Evolutionary conservation across 1,140 invertebrate genomes (phyloP), one percentile per base, ranked within the genome.

Genomic region (Scylla paramamosain): DNA sequence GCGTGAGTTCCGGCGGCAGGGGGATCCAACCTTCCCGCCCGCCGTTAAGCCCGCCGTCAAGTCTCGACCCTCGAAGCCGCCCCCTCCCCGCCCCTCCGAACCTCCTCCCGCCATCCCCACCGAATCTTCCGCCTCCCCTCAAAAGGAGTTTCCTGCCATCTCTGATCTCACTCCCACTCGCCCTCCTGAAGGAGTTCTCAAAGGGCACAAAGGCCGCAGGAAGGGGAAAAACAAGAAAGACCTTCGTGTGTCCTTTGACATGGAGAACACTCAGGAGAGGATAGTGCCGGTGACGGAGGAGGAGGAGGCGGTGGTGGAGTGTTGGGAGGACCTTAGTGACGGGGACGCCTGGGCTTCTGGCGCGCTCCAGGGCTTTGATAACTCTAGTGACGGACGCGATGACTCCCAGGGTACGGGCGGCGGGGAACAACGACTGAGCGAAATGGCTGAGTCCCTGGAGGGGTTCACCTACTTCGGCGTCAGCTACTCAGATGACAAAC

Each of bases 261-360:
- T 93, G 29, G 87, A 90, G 29, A 95, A 89, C 39, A 77, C 88
- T 8, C 16, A 29, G 52, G 84, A 67, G 91, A 67, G 46, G 25
- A 45, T 77, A 14, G 87, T 83, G 28, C 48, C 31, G 8, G 20
- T 45, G 59, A 20, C 25, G 14, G 39, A 77, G 31, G 83, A 94
- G 67, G 88, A 94, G 28, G 94, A 95, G 25, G 83, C 59, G 28
- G 94, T 95, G 91, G 82, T 92, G 6, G 94, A 95, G 16, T 88
- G 91, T n/a, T 95, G 94, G 94, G 94, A 95, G 46, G 94, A 95
- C 52, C 52, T 95, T 12, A 93, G 94, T 77, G 94, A 95, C 45
- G 83, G 77, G 28, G 93, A 91, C 7, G 67, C 25, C 8, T 29
- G 67, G n/a, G 28, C 25, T 29, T 29, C 28, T 14, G 48, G 82